Evolutionary conservation across 2,113 vertebrate genomes (phyloP).

Genomic region (Phodopus roborovskii): DNA sequence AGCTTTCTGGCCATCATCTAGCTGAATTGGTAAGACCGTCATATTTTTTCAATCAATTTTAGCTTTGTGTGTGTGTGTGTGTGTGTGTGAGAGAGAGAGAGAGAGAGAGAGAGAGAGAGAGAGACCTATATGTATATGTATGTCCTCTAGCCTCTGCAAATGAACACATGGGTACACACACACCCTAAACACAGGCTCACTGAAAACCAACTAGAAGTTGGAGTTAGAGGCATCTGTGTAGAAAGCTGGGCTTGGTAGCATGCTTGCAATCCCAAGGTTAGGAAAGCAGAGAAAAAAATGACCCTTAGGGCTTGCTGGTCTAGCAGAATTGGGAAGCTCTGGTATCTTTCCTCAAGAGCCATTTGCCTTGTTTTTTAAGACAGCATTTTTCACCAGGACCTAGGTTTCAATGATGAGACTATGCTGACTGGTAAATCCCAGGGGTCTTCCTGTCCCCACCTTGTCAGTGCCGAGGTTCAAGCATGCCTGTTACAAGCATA

Average conservation of each 20-base stretch:
- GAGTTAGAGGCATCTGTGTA: background rate
- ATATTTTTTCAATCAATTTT: background rate
- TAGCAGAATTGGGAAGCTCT: background rate
- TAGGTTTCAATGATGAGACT: no score
- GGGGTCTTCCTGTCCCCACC: background rate
- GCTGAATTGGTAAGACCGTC: background rate
- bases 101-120: no score
- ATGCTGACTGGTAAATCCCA: background rate
- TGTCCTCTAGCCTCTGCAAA: background rate
- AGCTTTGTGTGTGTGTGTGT: background rate
- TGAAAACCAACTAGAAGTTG: background rate
- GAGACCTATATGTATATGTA: no score
- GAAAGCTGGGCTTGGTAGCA: background rate
- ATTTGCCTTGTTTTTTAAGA: background rate
- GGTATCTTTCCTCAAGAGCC: background rate
- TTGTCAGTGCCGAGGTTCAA: background rate
- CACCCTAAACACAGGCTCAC: background rate
- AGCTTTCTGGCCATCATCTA: background rate
- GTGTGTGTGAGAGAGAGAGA: no score
- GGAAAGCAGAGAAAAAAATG: background rate
- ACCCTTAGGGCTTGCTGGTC: background rate
- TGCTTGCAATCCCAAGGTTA: background rate
- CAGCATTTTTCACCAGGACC: background rate
- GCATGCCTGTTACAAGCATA: background rate
- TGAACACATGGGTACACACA: background rate